Evolutionary conservation across 2,797 vertebrate genomes (phyloP).

Genomic region (Pipistrellus nathusii): DNA sequence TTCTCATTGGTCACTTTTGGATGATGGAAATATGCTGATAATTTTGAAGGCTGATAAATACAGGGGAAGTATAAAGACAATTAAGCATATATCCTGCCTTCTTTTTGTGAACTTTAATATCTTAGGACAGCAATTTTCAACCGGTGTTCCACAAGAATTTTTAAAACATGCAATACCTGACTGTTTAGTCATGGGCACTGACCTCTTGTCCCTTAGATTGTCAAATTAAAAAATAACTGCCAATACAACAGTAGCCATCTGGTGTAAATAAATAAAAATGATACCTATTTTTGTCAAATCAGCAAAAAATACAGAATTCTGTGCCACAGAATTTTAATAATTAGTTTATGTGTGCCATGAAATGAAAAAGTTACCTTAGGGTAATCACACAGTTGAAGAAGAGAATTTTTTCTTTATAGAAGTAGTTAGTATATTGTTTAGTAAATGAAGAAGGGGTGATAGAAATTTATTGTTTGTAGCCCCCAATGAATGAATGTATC

Average conservation of each 20-base stretch:
- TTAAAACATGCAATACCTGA: not conserved
- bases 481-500: not conserved
- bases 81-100: not conserved
- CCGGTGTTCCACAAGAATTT: not conserved
- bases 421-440: conserved; percentile 21
- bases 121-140: not conserved
- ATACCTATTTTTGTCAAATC: not conserved
- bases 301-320: not conserved
- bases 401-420: conserved; percentile 1
- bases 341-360: not conserved
- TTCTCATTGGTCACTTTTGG: not conserved
- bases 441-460: not conserved
- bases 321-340: not conserved
- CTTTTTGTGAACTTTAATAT: not conserved
- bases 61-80: conserved; percentile 7
- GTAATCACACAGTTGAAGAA: conserved; percentile 1
- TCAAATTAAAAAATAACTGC: not conserved
- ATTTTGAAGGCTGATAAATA: conserved; percentile 35
- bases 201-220: not conserved
- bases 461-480: not conserved
- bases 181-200: not conserved
- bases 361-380: not conserved
- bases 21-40: not conserved
- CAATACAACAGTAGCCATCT: not conserved
- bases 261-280: not conserved